phyloP scores from a whole-genome alignment of 2,797 vertebrate genomes.

The Myripristis murdjan region DNA sequence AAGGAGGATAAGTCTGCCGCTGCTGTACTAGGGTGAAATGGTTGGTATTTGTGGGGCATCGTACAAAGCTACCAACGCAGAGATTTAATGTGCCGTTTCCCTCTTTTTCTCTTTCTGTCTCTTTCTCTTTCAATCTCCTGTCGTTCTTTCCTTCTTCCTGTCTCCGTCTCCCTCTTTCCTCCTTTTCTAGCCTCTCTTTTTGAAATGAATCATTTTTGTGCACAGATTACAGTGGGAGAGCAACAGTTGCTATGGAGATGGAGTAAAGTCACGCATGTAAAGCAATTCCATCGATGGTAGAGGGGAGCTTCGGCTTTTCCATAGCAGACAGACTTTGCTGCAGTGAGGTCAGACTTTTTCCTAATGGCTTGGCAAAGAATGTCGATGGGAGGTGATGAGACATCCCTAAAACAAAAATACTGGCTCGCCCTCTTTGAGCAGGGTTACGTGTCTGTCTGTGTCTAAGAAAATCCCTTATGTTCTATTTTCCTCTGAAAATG shows the following conservation, averaged over 20 bases:
- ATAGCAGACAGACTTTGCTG: constrained; percentile 45
- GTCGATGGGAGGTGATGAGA: neutral
- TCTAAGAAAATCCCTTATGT: neutral
- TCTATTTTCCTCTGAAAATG: neutral
- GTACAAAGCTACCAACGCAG: constrained; percentile 19
- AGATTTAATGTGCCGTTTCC: constrained; percentile 35
- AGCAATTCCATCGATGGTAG: constrained; percentile 69
- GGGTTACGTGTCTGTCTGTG: neutral
- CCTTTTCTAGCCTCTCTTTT: constrained; percentile 42
- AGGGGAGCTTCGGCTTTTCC: constrained; percentile 51
- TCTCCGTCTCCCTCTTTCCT: constrained; percentile 21
- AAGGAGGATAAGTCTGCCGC: constrained; percentile 3
- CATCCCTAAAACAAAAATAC: constrained; percentile 1
- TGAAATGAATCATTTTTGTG: constrained; percentile 68
- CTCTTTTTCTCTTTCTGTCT: constrained; percentile 6
- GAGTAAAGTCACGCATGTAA: constrained; percentile 79
- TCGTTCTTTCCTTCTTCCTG: constrained; percentile 13
- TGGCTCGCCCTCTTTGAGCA: neutral
- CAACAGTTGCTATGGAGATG: constrained; percentile 87
- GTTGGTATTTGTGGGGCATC: constrained; percentile 38
- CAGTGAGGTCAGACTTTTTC: constrained; percentile 41
- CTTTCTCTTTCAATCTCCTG: constrained; percentile 19
- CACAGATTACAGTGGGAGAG: constrained; percentile 75
- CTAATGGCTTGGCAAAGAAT: constrained; percentile 17
- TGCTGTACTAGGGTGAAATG: constrained; percentile 8